Conservation (phyloP, 2,888 invertebrate genomes). For the Yponomeuta evonymella region DNA sequence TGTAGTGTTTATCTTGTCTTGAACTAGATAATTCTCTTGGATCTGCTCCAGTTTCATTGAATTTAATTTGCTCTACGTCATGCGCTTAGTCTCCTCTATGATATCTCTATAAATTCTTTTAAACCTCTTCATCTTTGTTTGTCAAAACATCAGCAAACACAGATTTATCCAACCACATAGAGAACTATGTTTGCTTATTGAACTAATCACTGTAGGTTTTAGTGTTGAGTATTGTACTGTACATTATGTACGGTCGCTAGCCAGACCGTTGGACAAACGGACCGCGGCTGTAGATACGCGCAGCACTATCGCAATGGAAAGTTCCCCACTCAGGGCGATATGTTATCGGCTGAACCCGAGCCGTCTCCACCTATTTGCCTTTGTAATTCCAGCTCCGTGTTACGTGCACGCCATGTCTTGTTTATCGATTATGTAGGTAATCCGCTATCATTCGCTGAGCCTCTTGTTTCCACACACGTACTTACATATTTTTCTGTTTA, state of each 20-base stretch:
- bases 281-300: background rate
- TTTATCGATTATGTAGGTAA: background rate
- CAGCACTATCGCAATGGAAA: constrained; percentile 7
- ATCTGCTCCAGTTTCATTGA: background rate
- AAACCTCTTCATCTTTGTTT: too few relatives aligned
- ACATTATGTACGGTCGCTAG: background rate
- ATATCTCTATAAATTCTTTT: too few relatives aligned
- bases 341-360: constrained; percentile 5
- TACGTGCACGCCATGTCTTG: background rate
- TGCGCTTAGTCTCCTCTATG: too few relatives aligned
- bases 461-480: background rate
- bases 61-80: too few relatives aligned
- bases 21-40: background rate
- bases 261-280: background rate
- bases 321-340: constrained; percentile 4
- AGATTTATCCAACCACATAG: too few relatives aligned
- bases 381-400: background rate
- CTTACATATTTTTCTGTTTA: background rate
- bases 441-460: background rate
- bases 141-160: too few relatives aligned
- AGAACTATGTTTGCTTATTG: too few relatives aligned
- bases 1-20: constrained; percentile 4
- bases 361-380: background rate
- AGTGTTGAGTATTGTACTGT: background rate
- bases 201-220: too few relatives aligned